Evolutionary conservation across 2,888 invertebrate genomes (phyloP), one percentile per base, ranked within the genome.

Genomic region (Epinotia nisella): DNA sequence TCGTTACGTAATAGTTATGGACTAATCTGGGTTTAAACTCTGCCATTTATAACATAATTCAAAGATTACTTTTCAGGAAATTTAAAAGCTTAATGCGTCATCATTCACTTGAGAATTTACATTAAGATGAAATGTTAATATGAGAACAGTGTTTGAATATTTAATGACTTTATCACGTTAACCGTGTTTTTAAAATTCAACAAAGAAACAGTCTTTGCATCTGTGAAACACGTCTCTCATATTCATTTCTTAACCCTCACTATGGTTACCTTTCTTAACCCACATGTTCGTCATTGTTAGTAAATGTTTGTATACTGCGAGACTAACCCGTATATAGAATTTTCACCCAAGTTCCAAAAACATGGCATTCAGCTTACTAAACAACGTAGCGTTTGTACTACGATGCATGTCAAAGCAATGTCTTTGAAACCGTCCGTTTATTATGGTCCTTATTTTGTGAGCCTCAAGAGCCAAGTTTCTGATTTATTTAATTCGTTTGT

Each of bases 401-500:
- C 71, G 66, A 65, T 51, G 71, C 71, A 66, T 72, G 68, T 64
- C 73, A 58, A 41, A 69, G 58, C 73, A 53, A 49, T 58, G 67
- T 68, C 13, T 68, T 59, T 49, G 24, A 55, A 49, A 67, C 45
- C 53, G 10, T 19, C 61, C 7, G 17, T 55, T 56, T 15, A 64
- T 58, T 56, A 17, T 67, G n/a, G 35, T 21, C 29, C 55, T 68
- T 73, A 68, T 68, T 51, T 15, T 19, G 19, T 51, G 13, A 11
- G 24, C 10, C 4, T 13, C 39, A 69, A 61, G 51, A 62, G 35
- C 41, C 53, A 62, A 51, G 58, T 56, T 69, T 51, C 39, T 51
- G 19, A 41, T 64, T 59, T 69, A 66, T 61, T 56, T 67, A 75
- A 78, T 77, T 76, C 78, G 78, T 77, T 83, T 85, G 83, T 86